A percentile compares a stretch with the other conserved stretches of the same genome.
phyloP scores from a whole-genome alignment of 2,113 vertebrate genomes.

The Pteronura brasiliensis region DNA sequence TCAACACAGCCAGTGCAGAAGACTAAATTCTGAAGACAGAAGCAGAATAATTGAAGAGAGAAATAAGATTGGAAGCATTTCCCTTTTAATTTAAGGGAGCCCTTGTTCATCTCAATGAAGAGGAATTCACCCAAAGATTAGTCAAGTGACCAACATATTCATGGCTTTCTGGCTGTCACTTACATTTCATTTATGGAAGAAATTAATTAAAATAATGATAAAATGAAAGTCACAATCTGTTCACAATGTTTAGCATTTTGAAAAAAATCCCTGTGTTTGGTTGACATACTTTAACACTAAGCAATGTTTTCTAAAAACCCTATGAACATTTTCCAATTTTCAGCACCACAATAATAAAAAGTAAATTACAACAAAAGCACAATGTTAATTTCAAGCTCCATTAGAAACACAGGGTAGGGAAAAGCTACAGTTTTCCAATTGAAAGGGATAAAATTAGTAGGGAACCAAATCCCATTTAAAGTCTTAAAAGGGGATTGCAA shows the following conservation, averaged over 20 bases:
- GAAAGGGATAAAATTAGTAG: slow-evolving; percentile 60
- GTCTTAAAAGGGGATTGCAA: slow-evolving; percentile 34
- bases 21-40: background rate
- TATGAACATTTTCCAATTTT: slow-evolving; percentile 42
- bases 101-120: background rate
- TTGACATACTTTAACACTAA: slow-evolving; percentile 40
- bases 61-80: background rate
- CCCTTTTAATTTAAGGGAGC: background rate
- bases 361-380: slow-evolving; percentile 54
- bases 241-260: background rate
- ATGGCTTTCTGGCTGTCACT: background rate
- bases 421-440: slow-evolving; percentile 56
- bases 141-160: background rate
- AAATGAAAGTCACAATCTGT: background rate
- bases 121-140: background rate
- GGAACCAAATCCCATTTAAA: slow-evolving; percentile 49
- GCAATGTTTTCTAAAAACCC: background rate
- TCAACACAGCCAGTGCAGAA: background rate
- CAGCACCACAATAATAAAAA: slow-evolving; percentile 43
- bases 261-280: background rate
- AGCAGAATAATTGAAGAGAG: background rate
- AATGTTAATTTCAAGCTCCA: slow-evolving; percentile 74
- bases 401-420: slow-evolving; percentile 62
- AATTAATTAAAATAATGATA: slow-evolving; percentile 14
- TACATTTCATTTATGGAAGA: background rate